A percentile compares a stretch with the other conserved stretches of the same genome.
Conservation (phyloP, 1,140 invertebrate genomes). For the Zaprionus inermis region DNA sequence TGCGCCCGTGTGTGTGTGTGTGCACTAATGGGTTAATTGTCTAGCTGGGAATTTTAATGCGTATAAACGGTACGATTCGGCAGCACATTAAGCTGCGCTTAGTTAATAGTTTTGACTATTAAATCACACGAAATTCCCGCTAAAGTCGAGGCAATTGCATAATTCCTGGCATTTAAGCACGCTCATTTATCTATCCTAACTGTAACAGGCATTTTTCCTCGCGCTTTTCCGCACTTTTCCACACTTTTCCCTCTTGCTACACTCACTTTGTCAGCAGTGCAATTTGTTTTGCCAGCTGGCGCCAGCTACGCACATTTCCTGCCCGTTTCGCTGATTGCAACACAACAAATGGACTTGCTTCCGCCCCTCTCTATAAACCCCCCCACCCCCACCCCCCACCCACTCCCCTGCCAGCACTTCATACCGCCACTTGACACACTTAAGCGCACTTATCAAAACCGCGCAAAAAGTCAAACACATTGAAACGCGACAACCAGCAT, state of each 20-base stretch:
- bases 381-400: background rate
- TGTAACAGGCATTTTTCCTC: no score
- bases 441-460: constrained; percentile 59
- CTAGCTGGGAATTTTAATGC: constrained; percentile 1
- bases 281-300: background rate
- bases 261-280: background rate
- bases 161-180: constrained; percentile 12
- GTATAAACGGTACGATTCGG: background rate
- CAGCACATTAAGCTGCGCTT: constrained; percentile 1
- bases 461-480: constrained; percentile 70
- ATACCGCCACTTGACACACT: constrained; percentile 62
- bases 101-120: constrained; percentile 4
- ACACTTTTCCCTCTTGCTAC: constrained; percentile 30
- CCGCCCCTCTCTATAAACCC: background rate
- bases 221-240: no score
- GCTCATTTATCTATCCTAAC: constrained; percentile 37
- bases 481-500: constrained; percentile 67
- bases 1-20: background rate
- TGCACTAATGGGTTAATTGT: constrained; percentile 60
- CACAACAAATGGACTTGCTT: constrained; percentile 14
- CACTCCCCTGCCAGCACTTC: constrained; percentile 22
- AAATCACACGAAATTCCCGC: background rate
- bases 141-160: background rate
- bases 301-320: constrained; percentile 59
- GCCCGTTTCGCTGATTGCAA: constrained; percentile 61